Evolutionary conservation across 2,888 invertebrate species (phyloP).

Genomic region (Papilio protenor): DNA sequence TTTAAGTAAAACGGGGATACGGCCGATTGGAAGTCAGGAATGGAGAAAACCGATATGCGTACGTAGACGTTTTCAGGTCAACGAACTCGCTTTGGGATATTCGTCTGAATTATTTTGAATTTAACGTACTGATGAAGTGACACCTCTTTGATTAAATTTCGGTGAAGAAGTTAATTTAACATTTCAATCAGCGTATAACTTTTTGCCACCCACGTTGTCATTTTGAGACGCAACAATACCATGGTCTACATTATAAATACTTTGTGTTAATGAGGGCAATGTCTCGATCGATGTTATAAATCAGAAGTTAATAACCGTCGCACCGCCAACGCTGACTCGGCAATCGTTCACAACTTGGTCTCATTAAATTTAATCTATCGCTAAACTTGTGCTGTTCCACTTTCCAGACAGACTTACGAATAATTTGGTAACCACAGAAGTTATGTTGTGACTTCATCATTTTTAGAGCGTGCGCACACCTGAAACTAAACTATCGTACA

Average conservation of each 20-base stretch:
- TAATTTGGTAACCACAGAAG: background rate
- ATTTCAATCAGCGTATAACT: background rate
- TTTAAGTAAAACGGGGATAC: slow-evolving; percentile 66
- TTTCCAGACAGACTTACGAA: slow-evolving; percentile 4
- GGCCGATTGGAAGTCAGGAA: slow-evolving; percentile 54
- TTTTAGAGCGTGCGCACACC: background rate
- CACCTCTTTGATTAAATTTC: slow-evolving; percentile 7
- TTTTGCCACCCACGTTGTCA: background rate
- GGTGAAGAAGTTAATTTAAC: slow-evolving; percentile 5
- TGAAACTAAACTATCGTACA: too few relatives aligned
- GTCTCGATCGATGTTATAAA: slow-evolving; percentile 18
- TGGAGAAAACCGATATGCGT: slow-evolving; percentile 58
- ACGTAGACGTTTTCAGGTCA: slow-evolving; percentile 60
- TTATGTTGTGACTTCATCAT: background rate
- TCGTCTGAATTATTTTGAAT: slow-evolving; percentile 28
- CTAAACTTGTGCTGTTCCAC: slow-evolving; percentile 30
- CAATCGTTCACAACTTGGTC: slow-evolving; percentile 30
- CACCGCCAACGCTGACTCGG: background rate
- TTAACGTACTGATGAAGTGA: slow-evolving; percentile 1
- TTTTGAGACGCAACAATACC: background rate
- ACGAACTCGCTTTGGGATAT: slow-evolving; percentile 53
- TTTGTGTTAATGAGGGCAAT: background rate
- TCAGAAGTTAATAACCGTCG: slow-evolving; percentile 13
- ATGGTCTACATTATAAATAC: background rate
- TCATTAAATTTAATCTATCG: slow-evolving; percentile 39